These are phyloP conservation scores for Eriosoma lanigerum DNA, from an alignment of 1,140 invertebrate species.

Conservation along the genomic window DNA sequence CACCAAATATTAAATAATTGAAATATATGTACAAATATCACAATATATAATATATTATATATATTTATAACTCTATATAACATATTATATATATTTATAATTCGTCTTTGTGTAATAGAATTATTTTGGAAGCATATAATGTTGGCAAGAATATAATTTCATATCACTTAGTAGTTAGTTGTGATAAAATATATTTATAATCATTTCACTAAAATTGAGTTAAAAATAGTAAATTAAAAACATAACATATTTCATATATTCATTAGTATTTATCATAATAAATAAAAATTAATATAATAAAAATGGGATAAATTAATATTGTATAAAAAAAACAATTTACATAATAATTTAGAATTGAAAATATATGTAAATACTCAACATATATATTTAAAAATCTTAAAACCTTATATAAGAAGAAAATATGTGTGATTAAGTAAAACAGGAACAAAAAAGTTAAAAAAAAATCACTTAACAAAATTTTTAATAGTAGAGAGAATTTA, in stretches of 20 bases:
- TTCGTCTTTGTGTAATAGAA: conserved; percentile 13
- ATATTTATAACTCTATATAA: too few species aligned
- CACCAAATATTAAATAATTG: conserved; percentile 16
- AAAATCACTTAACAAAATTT: conserved; percentile 20
- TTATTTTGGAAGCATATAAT: conserved; percentile 8
- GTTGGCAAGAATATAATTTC: conserved; percentile 25
- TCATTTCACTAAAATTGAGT: conserved; percentile 36
- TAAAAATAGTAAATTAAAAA: conserved; percentile 29
- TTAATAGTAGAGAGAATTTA: conserved; percentile 20
- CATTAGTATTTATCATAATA: conserved; percentile 25
- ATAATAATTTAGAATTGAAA: conserved; percentile 8
- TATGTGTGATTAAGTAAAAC: conserved; percentile 32
- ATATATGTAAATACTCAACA: too few species aligned
- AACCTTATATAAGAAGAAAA: conserved; percentile 3
- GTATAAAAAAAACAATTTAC: conserved; percentile 12
- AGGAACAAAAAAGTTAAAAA: conserved; percentile 39
- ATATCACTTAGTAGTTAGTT: not conserved
- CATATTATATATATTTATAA: not conserved
- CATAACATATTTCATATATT: conserved; percentile 3
- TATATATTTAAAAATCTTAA: not conserved
- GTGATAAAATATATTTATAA: conserved; percentile 4
- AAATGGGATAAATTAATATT: conserved; percentile 14
- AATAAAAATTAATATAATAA: conserved; percentile 44
- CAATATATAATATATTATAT: too few species aligned
- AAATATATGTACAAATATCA: conserved; percentile 35